Evolutionary conservation across 2,888 invertebrate genomes (phyloP).

Genomic region (Nemotelus pantherinus): DNA sequence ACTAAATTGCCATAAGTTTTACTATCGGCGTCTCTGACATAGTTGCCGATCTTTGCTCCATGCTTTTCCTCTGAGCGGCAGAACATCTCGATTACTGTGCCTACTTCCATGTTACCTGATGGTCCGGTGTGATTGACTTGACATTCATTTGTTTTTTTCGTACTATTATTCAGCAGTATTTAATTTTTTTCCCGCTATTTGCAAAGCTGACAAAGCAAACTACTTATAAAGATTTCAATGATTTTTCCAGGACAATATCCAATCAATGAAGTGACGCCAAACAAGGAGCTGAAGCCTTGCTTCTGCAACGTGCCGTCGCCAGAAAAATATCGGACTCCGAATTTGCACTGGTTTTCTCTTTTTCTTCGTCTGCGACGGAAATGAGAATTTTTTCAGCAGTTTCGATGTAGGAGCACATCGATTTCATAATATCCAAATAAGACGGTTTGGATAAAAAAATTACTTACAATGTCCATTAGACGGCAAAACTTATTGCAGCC

Average conservation of each 20-base stretch:
- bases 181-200: constrained; percentile 1
- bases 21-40: neutral
- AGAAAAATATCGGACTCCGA: neutral
- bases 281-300: neutral
- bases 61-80: neutral
- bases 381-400: neutral
- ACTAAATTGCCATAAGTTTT: neutral
- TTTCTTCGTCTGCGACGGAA: neutral
- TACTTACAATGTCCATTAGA: neutral
- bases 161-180: neutral
- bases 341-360: neutral
- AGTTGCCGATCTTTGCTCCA: neutral
- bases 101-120: neutral
- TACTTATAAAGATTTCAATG: neutral
- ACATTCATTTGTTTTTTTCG: neutral
- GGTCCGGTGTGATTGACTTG: neutral
- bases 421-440: constrained; percentile 16
- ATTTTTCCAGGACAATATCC: neutral
- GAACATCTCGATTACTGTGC: neutral
- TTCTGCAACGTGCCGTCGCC: neutral
- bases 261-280: neutral
- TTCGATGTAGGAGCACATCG: constrained; percentile 1
- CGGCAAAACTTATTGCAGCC: constrained; percentile 11
- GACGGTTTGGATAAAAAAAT: constrained; percentile 13
- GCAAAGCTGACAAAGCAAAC: neutral